Conservation (phyloP, 2,113 vertebrate species). For the Actenoides lindsayi region DNA sequence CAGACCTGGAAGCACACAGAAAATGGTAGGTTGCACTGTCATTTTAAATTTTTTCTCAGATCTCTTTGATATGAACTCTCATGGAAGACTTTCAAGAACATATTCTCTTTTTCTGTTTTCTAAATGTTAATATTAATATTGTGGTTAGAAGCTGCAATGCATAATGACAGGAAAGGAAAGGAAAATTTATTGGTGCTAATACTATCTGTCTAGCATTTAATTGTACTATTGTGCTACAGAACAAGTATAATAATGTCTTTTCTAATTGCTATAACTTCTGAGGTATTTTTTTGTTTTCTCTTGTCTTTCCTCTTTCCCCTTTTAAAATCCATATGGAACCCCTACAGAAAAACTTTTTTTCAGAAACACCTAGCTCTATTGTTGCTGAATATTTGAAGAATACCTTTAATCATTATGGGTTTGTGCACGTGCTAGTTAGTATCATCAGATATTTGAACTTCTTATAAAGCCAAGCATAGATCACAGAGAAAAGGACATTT, state of each 20-base stretch:
- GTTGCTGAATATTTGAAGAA: not conserved
- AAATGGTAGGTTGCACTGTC: conserved; percentile 69
- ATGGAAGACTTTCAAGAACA: not conserved
- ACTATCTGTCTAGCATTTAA: not conserved
- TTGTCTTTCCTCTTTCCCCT: not conserved
- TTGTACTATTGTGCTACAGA: not conserved
- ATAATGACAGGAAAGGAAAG: not conserved
- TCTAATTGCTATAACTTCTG: not conserved
- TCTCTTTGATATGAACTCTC: not conserved
- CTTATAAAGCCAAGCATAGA: not conserved
- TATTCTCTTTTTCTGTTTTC: not conserved
- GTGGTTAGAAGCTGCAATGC: not conserved
- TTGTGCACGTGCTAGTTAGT: not conserved
- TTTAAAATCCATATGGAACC: not conserved
- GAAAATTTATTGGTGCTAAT: not conserved
- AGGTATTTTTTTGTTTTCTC: not conserved
- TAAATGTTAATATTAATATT: not conserved
- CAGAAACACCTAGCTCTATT: not conserved
- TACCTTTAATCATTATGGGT: not conserved
- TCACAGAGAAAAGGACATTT: not conserved
- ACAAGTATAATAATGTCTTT: not conserved
- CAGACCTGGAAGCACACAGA: conserved; percentile 30
- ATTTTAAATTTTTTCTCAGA: not conserved
- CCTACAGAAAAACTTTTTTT: not conserved
- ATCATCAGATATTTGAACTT: not conserved